Base-by-base conservation (phyloP, 1,140 invertebrate genomes). In the Papilio polyxenes region DNA sequence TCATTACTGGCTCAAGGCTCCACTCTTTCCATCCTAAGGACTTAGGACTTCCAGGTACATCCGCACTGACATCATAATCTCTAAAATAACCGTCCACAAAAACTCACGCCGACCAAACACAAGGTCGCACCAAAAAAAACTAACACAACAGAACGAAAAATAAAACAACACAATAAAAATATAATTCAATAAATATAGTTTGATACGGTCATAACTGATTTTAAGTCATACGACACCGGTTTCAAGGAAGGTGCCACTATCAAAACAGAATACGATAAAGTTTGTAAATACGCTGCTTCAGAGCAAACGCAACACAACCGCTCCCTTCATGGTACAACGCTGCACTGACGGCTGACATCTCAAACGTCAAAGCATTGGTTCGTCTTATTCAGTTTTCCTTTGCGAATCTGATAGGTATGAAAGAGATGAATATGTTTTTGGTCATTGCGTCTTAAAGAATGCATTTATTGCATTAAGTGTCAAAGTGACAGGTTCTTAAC, bases 261-360 rank as follows among this genome's bases (percentile, higher is more conserved):
- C 82, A 89, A 92, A 92, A 92, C 89, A 92, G 85, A 86, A 89
- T 87, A 90, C 88, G 84, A 86, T 87, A 92, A 94, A 94, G 92
- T 94, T 94, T 93, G 89, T 93, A 93, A 93, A 93, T 93, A 92
- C 90, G 91, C 83, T 84, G 83, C 83, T 11, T 81, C 53, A 84
- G 81, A 83, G 85, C 79, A 74, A 81, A 80, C 51, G 62, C 51
- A 56, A 86, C 81, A 88, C 91, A 81, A 84, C 83, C 83, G 69
- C 62, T 69, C 82, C 85, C 75, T 84, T 85, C 69, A 78, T 80
- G 15, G 80, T 81, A 85, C 84, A 82, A 82, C 87, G 89, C 90
- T 89, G 86, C 89, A 92, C 89, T 89, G 83, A 91, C 90, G 85
- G 83, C 78, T 80, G 72, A 44, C 75, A 49, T 72, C 40, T 56